Evolutionary conservation across 2,113 vertebrate species (phyloP), one percentile per base, ranked within the genome.

Genomic region (Vidua chalybeata): DNA sequence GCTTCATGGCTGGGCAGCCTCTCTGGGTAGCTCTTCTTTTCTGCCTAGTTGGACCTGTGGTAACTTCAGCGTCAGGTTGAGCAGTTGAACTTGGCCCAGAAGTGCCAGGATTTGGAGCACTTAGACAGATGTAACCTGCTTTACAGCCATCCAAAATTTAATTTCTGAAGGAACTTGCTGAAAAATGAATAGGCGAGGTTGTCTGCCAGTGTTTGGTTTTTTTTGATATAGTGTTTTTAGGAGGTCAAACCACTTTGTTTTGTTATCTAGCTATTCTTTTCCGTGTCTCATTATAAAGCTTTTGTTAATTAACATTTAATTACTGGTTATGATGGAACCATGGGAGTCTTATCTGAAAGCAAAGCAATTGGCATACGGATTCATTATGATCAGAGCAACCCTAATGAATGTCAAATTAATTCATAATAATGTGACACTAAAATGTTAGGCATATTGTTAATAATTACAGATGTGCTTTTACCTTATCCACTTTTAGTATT

Each of bases 371-470:
- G 56, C 74, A 62, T 91, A 77, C 0, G 15, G 72, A 87, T 96
- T 94, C n/a, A 91, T 96, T 96, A 97, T 62, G 55, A 86, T 96
- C 66, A 79, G 55, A 90, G 89, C 67, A 67, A 45, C 71, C 61
- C 51, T 95, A 96, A 97, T 95, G 94, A 88, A 92, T 95, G 72
- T 87, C 77, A 94, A 94, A 94, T 91, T 84, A 94, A 96, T 96
- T 95, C 67, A 87, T 93, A 94, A 93, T 86, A 86, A 94, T 84
- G 69, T 90, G 95, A 90, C 84, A 93, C 82, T 84, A 90, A 52
- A 83, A 77, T 82, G 66, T 96, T 92, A 80, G 73, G 39, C 63
- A 49, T 95, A 51, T 91, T 85, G 81, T 90, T 94, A 86, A 85
- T 89, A 94, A 95, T 96, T 94, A 76, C 55, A 45, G 85, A 87